Conservation (phyloP, 2,888 invertebrate genomes). For the Pheosia gnoma region DNA sequence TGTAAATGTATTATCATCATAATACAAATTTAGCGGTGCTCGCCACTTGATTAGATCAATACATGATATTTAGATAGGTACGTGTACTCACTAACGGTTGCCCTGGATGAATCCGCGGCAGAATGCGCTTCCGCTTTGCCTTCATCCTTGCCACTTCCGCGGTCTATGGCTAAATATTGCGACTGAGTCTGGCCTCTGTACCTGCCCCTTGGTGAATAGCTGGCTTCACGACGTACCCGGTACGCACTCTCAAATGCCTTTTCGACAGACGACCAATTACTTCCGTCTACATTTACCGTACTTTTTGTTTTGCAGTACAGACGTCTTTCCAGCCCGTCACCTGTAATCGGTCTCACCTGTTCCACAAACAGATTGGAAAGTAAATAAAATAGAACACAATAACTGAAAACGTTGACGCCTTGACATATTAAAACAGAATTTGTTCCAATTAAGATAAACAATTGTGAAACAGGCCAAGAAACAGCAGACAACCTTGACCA, state of each 20-base stretch:
- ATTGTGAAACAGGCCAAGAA: slow-evolving; percentile 74
- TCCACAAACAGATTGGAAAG: slow-evolving; percentile 19
- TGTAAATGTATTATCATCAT: slow-evolving; percentile 53
- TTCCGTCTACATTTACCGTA: slow-evolving; percentile 21
- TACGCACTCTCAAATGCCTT: slow-evolving; percentile 19
- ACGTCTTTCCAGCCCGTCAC: slow-evolving; percentile 23
- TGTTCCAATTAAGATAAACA: slow-evolving; percentile 54
- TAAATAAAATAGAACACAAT: not conserved
- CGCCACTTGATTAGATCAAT: too few relatives aligned
- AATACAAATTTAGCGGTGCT: too few relatives aligned
- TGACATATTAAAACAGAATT: slow-evolving; percentile 48
- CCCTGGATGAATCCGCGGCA: slow-evolving; percentile 87
- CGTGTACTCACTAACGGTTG: slow-evolving; percentile 87
- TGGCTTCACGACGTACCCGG: slow-evolving; percentile 56
- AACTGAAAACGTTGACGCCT: slow-evolving; percentile 29
- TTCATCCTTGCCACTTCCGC: slow-evolving; percentile 83
- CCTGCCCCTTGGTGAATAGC: slow-evolving; percentile 65
- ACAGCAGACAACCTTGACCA: slow-evolving; percentile 63
- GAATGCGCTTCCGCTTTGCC: slow-evolving; percentile 94
- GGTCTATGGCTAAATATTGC: slow-evolving; percentile 88
- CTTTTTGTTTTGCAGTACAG: slow-evolving; percentile 48
- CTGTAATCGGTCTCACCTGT: slow-evolving; percentile 52
- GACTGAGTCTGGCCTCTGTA: slow-evolving; percentile 92
- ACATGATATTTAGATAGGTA: too few relatives aligned
- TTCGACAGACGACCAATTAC: slow-evolving; percentile 11